These are phyloP conservation scores for Prosopocoilus inquinatus DNA, from an alignment of 2,888 invertebrate genomes.

Conservation along the genomic window DNA sequence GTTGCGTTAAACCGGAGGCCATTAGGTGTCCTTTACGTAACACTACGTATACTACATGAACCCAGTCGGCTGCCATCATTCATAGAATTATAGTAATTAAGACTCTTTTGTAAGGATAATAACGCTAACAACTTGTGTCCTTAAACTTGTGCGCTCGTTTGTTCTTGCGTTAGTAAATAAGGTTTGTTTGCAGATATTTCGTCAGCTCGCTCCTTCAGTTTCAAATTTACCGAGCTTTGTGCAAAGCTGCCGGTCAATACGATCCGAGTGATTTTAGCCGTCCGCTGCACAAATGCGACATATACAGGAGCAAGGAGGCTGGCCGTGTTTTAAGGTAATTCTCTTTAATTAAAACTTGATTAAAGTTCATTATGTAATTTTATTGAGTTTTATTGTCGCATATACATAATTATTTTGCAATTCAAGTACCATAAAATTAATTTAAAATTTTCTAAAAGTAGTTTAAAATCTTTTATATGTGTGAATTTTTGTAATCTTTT, in stretches of 20 bases:
- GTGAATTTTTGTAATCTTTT: too few species aligned
- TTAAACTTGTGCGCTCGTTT: constrained; percentile 15
- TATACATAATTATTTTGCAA: too few species aligned
- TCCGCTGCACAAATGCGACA: constrained; percentile 87
- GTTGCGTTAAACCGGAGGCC: constrained; percentile 29
- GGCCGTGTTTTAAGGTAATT: constrained; percentile 80
- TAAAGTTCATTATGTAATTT: too few species aligned
- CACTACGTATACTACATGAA: constrained; percentile 18
- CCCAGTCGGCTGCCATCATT: background rate
- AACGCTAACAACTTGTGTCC: constrained; percentile 2
- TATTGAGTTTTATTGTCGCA: too few species aligned
- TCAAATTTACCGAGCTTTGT: constrained; percentile 85
- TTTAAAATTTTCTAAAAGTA: too few species aligned
- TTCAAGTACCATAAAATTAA: too few species aligned
- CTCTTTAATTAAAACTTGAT: too few species aligned
- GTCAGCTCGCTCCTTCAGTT: constrained; percentile 90
- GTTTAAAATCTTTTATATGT: too few species aligned
- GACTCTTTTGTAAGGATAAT: background rate
- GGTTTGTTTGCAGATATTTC: constrained; percentile 74
- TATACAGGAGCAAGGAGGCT: constrained; percentile 85
- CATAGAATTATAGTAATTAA: background rate
- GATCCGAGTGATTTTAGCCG: constrained; percentile 68
- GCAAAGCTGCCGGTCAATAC: constrained; percentile 79
- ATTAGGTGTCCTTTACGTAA: constrained; percentile 47
- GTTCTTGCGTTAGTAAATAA: background rate